These are phyloP conservation scores for Troides aeacus DNA, from an alignment of 2,888 invertebrate species.

Conservation along the genomic window DNA sequence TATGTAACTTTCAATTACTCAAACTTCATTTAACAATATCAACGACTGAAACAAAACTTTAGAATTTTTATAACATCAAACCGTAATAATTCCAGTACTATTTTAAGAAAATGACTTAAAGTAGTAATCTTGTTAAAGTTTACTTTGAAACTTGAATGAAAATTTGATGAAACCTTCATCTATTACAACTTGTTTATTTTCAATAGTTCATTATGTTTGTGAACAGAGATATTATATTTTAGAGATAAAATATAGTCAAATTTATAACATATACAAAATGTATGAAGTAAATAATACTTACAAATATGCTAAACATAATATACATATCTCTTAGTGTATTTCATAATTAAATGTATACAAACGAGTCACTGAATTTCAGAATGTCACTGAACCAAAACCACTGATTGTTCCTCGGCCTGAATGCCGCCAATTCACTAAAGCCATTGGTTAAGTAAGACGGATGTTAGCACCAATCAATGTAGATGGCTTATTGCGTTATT, in stretches of 20 bases:
- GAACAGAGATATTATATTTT: no score
- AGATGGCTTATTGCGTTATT: slow-evolving; percentile 20
- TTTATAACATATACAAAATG: not conserved
- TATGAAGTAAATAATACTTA: not conserved
- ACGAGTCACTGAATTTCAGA: not conserved
- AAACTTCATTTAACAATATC: not conserved
- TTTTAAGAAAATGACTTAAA: not conserved
- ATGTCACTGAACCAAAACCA: slow-evolving; percentile 1
- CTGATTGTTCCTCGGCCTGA: not conserved
- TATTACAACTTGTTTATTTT: not conserved
- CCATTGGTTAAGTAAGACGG: slow-evolving; percentile 19
- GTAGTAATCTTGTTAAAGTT: not conserved
- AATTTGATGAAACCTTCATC: not conserved
- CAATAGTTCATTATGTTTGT: no score
- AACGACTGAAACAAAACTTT: not conserved
- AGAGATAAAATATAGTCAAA: not conserved
- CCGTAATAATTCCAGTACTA: not conserved
- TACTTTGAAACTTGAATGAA: not conserved
- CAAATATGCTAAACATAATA: not conserved
- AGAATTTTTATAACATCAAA: not conserved
- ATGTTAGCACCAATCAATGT: slow-evolving; percentile 20
- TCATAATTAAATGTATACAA: not conserved
- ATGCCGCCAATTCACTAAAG: slow-evolving; percentile 12
- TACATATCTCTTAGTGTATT: not conserved
- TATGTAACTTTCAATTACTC: not conserved